Evolutionary conservation across 2,888 invertebrate genomes (phyloP).

Genomic region (Stenchaetothrips biformis): DNA sequence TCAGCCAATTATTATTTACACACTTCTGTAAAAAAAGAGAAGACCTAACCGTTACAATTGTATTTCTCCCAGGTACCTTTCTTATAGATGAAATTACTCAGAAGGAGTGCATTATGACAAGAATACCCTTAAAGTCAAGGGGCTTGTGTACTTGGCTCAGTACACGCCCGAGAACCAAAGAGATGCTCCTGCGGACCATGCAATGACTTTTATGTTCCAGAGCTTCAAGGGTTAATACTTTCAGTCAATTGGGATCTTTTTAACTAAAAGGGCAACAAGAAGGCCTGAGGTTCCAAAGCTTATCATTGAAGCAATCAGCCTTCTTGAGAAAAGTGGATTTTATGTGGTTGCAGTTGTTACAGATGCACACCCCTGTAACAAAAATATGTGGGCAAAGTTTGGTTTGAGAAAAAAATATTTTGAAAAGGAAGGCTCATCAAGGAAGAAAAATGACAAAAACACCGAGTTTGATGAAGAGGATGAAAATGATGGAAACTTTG

Average conservation of each 20-base stretch:
- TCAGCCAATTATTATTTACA: too few relatives aligned
- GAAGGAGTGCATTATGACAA: slow-evolving; percentile 30
- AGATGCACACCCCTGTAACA: not conserved
- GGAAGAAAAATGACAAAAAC: not conserved
- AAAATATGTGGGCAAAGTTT: not conserved
- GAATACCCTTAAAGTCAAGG: slow-evolving; percentile 27
- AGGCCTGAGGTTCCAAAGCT: slow-evolving; percentile 11
- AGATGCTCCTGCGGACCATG: slow-evolving; percentile 31
- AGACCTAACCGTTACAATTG: not conserved
- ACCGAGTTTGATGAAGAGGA: not conserved
- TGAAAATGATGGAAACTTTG: not conserved
- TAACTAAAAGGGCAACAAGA: slow-evolving; percentile 27
- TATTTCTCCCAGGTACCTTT: slow-evolving; percentile 29
- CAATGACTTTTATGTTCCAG: slow-evolving; percentile 32
- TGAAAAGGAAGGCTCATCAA: not conserved
- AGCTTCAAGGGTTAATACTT: slow-evolving; percentile 33
- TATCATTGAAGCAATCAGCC: not conserved
- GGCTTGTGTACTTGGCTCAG: slow-evolving; percentile 28
- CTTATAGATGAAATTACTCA: slow-evolving; percentile 32
- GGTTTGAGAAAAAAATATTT: not conserved
- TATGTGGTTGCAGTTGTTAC: not conserved
- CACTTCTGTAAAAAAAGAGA: not conserved
- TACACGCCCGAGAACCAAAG: slow-evolving; percentile 30
- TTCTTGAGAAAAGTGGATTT: not conserved
- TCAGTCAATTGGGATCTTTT: slow-evolving; percentile 29